These are phyloP conservation scores for Meta bourneti DNA, from an alignment of 2,888 invertebrate genomes.

Conservation along the genomic window DNA sequence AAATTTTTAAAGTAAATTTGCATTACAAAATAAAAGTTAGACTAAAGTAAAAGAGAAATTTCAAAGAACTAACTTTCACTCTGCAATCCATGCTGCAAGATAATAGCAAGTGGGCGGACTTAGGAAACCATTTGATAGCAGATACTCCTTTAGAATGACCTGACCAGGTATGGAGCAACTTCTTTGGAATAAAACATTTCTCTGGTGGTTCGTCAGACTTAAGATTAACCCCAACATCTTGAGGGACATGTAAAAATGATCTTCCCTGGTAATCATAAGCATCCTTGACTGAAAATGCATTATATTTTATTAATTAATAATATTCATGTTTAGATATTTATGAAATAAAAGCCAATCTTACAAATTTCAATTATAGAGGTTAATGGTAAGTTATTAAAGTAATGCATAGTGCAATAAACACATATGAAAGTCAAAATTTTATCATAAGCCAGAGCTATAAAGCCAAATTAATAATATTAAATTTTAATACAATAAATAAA, in stretches of 20 bases:
- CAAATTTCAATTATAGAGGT: too few relatives aligned
- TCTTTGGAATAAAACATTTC: conserved; percentile 97
- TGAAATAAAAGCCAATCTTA: too few relatives aligned
- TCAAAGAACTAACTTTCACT: conserved; percentile 84
- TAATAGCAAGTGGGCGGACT: conserved; percentile 94
- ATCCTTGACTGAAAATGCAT: conserved; percentile 85
- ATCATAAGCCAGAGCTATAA: background rate
- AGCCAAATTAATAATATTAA: background rate
- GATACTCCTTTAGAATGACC: conserved; percentile 98
- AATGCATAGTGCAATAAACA: conserved; percentile 4
- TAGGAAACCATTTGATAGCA: conserved; percentile 96
- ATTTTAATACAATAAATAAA: background rate
- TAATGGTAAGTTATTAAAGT: too few relatives aligned
- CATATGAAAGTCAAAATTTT: background rate
- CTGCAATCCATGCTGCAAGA: conserved; percentile 98
- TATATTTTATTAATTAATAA: too few relatives aligned
- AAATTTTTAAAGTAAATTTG: too few relatives aligned
- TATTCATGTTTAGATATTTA: too few relatives aligned
- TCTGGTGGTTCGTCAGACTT: conserved; percentile 93
- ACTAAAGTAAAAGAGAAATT: background rate
- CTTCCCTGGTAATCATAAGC: conserved; percentile 97
- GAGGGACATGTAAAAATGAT: conserved; percentile 95
- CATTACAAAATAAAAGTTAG: too few relatives aligned
- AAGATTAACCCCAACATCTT: conserved; percentile 94
- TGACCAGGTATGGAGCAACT: conserved; percentile 96